Evolutionary conservation across 2,888 invertebrate genomes (phyloP).

Genomic region (Deilephila porcellus): DNA sequence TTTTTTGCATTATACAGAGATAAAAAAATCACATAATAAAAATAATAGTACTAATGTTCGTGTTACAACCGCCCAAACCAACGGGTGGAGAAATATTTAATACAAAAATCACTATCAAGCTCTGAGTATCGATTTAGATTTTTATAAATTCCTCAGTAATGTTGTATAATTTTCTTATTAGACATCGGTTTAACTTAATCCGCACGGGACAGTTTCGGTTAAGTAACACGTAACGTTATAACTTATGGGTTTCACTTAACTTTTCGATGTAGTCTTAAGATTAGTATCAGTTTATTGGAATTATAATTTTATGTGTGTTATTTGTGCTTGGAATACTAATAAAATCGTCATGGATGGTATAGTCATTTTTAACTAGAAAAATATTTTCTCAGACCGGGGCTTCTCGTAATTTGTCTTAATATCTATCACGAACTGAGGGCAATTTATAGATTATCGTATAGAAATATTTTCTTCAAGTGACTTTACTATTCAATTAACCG

Average conservation of each 20-base stretch:
- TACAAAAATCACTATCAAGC: background rate
- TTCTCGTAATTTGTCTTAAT: too few relatives aligned
- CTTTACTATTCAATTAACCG: too few relatives aligned
- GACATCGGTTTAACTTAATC: constrained; percentile 12
- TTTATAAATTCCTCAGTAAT: constrained; percentile 6
- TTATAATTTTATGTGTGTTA: background rate
- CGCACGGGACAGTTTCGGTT: background rate
- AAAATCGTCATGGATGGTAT: background rate
- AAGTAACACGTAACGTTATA: constrained; percentile 11
- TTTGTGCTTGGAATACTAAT: background rate
- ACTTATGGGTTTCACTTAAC: constrained; percentile 14
- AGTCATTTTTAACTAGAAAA: background rate
- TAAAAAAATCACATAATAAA: too few relatives aligned
- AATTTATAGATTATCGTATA: too few relatives aligned
- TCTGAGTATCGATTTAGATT: background rate
- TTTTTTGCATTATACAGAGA: too few relatives aligned
- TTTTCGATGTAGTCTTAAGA: constrained; percentile 8
- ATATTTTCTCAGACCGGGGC: too few relatives aligned
- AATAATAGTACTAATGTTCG: too few relatives aligned
- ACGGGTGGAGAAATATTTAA: too few relatives aligned
- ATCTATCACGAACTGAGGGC: too few relatives aligned
- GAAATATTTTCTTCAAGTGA: too few relatives aligned
- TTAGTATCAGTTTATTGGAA: constrained; percentile 10
- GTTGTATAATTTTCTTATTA: constrained; percentile 22
- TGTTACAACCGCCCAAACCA: too few relatives aligned